These are phyloP conservation scores for Eupithecia inturbata DNA, from an alignment of 2,888 invertebrate genomes.

Conservation along the genomic window DNA sequence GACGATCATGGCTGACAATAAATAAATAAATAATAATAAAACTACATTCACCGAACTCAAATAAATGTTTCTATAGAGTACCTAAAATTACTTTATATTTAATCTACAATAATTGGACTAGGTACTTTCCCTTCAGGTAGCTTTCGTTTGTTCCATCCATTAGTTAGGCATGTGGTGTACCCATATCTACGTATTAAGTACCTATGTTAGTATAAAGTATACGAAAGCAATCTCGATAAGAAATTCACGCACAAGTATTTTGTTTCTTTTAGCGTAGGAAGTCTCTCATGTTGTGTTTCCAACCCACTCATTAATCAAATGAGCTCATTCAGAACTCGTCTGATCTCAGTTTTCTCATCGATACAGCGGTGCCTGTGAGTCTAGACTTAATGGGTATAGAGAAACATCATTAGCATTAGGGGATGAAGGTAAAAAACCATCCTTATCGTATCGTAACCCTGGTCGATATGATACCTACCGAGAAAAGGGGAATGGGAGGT, in stretches of 20 bases:
- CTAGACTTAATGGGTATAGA: constrained; percentile 22
- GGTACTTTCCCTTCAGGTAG: not conserved
- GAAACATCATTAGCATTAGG: constrained; percentile 13
- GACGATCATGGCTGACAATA: not conserved
- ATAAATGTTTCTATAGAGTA: not conserved
- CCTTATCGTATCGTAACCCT: not conserved
- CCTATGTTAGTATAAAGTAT: not conserved
- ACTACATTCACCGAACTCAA: too few relatives aligned
- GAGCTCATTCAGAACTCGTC: constrained; percentile 20
- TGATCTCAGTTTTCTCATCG: constrained; percentile 22
- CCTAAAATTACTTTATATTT: too few relatives aligned
- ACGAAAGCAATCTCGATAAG: not conserved
- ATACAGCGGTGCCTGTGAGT: constrained; percentile 24
- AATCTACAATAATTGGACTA: not conserved
- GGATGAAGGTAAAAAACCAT: not conserved
- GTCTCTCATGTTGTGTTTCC: constrained; percentile 1
- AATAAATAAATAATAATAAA: not conserved
- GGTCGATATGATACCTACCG: not conserved
- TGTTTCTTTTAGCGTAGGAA: not conserved
- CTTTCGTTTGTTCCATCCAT: not conserved
- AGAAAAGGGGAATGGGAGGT: not conserved
- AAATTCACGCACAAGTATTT: not conserved
- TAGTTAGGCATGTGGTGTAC: not conserved
- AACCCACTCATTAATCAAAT: constrained; percentile 18
- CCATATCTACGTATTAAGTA: too few relatives aligned